A percentile compares a stretch with the other conserved stretches of the same genome.
phyloP scores from a whole-genome alignment of 2,797 vertebrate species.

The Pipistrellus kuhlii region DNA sequence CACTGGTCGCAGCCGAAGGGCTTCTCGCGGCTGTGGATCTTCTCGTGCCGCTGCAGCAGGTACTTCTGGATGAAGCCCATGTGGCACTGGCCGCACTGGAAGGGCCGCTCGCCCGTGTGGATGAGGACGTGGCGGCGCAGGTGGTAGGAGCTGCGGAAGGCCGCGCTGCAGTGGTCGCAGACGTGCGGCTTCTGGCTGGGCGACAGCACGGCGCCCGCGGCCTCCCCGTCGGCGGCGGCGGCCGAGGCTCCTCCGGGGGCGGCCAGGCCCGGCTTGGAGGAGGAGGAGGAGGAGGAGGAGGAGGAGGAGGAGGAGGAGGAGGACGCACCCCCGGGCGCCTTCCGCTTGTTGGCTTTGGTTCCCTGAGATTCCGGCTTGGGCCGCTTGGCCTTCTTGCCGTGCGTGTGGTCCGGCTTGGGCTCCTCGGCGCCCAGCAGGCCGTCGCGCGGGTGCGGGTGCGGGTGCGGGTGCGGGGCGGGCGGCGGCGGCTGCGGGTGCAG shows the following conservation, averaged over 20 bases:
- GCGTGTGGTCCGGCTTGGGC: conserved; percentile 90
- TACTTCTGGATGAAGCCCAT: conserved; percentile 99
- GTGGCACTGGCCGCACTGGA: conserved; percentile 99
- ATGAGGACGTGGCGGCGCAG: conserved; percentile 99
- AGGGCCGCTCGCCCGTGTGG: conserved; percentile 99
- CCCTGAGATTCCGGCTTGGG: conserved; percentile 96
- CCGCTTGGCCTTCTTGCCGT: conserved; percentile 94
- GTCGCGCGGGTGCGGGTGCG: conserved; percentile 84
- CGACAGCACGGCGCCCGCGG: conserved; percentile 91
- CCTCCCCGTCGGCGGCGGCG: no score
- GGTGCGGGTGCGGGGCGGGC: no score
- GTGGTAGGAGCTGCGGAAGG: conserved; percentile 99
- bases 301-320: conserved; percentile 86
- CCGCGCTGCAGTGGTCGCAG: conserved; percentile 99
- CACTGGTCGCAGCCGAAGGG: conserved; percentile 99
- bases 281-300: conserved; percentile 86
- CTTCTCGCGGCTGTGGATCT: conserved; percentile 99
- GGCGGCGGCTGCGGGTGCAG: conserved; percentile 81
- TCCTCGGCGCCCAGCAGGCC: conserved; percentile 86
- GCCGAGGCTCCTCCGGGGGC: conserved; percentile 84
- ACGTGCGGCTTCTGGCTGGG: conserved; percentile 98
- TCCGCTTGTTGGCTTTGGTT: conserved; percentile 95
- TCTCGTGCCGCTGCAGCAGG: conserved; percentile 97
- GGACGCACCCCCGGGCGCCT: conserved; percentile 92
- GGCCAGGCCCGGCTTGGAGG: conserved; percentile 93